Conservation (phyloP, 2,797 vertebrate species). For the Ctenopoma multispine region DNA sequence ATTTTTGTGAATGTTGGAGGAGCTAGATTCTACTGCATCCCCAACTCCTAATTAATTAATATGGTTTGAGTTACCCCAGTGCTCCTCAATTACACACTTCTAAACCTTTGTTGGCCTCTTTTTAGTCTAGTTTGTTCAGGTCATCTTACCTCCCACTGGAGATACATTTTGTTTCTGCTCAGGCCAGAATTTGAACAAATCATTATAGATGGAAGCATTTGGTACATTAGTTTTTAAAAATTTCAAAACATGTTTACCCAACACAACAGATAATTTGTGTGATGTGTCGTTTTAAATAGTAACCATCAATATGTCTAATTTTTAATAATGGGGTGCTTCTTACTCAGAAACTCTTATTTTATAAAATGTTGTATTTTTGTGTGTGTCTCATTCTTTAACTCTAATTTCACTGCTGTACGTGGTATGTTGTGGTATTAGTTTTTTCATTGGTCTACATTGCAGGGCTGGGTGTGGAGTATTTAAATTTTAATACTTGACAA, state of each 20-base stretch:
- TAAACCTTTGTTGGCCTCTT: slow-evolving; percentile 2
- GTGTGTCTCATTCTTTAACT: neutral
- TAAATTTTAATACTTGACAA: neutral
- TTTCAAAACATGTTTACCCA: slow-evolving; percentile 31
- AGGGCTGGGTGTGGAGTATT: neutral
- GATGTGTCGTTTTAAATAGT: neutral
- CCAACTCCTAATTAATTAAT: slow-evolving; percentile 48
- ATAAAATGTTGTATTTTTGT: neutral
- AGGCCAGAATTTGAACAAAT: slow-evolving; percentile 42
- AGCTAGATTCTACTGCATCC: neutral
- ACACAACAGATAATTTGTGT: neutral
- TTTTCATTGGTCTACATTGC: too few species aligned
- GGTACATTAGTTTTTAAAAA: neutral
- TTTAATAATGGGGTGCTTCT: neutral
- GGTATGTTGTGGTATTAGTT: too few species aligned
- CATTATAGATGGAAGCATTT: slow-evolving; percentile 15
- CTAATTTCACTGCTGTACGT: neutral
- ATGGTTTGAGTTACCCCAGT: slow-evolving; percentile 55
- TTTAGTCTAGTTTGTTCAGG: slow-evolving; percentile 11
- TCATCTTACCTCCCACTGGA: slow-evolving; percentile 47
- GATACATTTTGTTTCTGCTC: slow-evolving; percentile 58
- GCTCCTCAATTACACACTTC: slow-evolving; percentile 38
- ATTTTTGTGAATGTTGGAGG: neutral
- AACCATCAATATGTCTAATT: neutral
- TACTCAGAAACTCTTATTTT: neutral